phyloP scores from a whole-genome alignment of 2,888 invertebrate genomes.

The Limenitis camilla region DNA sequence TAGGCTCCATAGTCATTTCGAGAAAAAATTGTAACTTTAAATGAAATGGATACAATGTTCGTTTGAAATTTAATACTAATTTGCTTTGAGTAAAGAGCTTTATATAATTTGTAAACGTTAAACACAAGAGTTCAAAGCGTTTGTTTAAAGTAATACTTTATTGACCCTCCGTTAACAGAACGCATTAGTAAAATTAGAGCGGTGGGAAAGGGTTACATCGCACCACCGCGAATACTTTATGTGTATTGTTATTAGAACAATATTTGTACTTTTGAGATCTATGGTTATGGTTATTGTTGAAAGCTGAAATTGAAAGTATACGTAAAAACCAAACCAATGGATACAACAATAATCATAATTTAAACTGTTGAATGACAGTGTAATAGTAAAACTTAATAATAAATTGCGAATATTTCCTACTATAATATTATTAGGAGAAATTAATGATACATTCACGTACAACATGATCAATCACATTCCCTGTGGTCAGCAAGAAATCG shows the following conservation, averaged over 20 bases:
- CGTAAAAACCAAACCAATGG: no score
- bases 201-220: constrained; percentile 68
- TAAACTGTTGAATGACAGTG: no score
- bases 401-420: not conserved
- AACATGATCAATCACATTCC: constrained; percentile 48
- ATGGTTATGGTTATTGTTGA: constrained; percentile 62
- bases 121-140: constrained; percentile 55
- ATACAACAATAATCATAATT: no score
- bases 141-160: constrained; percentile 56
- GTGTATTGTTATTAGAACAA: constrained; percentile 73
- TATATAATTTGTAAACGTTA: constrained; percentile 56
- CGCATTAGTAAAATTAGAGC: constrained; percentile 73
- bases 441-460: constrained; percentile 54
- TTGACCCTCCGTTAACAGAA: constrained; percentile 55
- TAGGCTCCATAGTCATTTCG: not conserved
- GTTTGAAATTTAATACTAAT: constrained; percentile 3
- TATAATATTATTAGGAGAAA: constrained; percentile 29
- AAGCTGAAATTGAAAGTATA: no score
- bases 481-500: constrained; percentile 28
- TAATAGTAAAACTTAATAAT: not conserved
- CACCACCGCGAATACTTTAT: constrained; percentile 52
- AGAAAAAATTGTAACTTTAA: not conserved
- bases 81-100: constrained; percentile 6
- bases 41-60: not conserved
- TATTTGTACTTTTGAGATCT: constrained; percentile 68